These are phyloP conservation scores for Nyctibius bracteatus DNA, from an alignment of 2,113 vertebrate genomes.

Conservation along the genomic window DNA sequence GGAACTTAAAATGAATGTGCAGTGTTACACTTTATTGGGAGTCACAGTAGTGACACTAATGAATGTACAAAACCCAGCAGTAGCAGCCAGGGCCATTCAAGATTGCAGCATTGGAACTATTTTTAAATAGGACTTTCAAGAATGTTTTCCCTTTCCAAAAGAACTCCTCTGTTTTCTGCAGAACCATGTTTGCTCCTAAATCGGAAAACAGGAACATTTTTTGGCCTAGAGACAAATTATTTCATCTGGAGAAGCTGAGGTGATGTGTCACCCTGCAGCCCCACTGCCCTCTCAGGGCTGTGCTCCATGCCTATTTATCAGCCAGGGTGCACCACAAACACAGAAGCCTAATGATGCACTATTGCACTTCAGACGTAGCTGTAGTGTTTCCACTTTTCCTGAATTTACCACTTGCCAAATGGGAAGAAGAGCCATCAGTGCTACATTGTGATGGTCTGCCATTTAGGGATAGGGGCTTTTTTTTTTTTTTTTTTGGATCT, in stretches of 20 bases:
- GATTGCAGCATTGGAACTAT: background rate
- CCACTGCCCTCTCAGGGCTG: fast-evolving
- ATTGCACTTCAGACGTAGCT: background rate
- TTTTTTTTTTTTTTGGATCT: background rate
- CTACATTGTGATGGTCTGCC: background rate
- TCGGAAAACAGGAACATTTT: background rate
- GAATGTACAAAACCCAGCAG: slow-evolving; percentile 34
- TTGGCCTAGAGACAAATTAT: background rate
- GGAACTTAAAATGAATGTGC: slow-evolving; percentile 63
- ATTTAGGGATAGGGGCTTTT: background rate
- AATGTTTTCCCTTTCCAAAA: background rate
- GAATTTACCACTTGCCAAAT: background rate
- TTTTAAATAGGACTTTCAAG: background rate
- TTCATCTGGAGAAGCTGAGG: background rate
- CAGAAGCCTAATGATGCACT: background rate
- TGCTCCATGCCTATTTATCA: background rate
- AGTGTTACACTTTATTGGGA: slow-evolving; percentile 26
- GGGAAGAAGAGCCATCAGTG: background rate
- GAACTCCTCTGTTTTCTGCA: background rate
- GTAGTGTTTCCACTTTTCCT: background rate
- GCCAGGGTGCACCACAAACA: background rate
- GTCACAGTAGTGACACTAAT: slow-evolving; percentile 22
- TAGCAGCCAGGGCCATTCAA: background rate
- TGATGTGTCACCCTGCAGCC: background rate
- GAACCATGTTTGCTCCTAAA: background rate